Evolutionary conservation across 2,113 vertebrate species (phyloP).

Genomic region (Otolemur garnettii): DNA sequence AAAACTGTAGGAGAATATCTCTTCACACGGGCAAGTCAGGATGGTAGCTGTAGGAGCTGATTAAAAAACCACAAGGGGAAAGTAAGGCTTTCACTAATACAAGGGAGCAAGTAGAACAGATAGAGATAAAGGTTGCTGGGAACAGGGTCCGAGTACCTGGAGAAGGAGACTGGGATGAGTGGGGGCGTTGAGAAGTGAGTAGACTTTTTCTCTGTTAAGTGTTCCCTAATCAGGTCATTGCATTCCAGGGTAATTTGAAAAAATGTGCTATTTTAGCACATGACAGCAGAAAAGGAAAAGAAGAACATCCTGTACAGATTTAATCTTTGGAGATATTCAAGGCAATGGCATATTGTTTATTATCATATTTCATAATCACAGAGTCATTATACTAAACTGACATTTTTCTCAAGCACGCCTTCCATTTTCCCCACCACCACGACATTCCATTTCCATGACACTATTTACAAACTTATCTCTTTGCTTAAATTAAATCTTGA

Average conservation of each 20-base stretch:
- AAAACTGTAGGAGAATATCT: background rate
- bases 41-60: background rate
- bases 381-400: constrained; percentile 54
- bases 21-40: background rate
- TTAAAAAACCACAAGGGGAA: background rate
- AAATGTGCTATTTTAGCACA: constrained; percentile 48
- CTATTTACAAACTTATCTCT: constrained; percentile 8
- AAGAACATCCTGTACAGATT: constrained; percentile 67
- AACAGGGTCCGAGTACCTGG: background rate
- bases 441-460: background rate
- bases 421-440: background rate
- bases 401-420: constrained; percentile 53
- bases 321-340: constrained; percentile 67
- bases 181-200: background rate
- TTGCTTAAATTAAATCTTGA: constrained; percentile 33
- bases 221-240: background rate
- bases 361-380: constrained; percentile 75
- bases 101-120: background rate
- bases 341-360: constrained; percentile 72
- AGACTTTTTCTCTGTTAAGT: background rate
- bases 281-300: constrained; percentile 47
- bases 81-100: background rate
- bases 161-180: background rate
- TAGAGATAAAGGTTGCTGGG: background rate
- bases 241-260: constrained; percentile 48